phyloP scores from a whole-genome alignment of 1,140 invertebrate species.

The Papilio xuthus region DNA sequence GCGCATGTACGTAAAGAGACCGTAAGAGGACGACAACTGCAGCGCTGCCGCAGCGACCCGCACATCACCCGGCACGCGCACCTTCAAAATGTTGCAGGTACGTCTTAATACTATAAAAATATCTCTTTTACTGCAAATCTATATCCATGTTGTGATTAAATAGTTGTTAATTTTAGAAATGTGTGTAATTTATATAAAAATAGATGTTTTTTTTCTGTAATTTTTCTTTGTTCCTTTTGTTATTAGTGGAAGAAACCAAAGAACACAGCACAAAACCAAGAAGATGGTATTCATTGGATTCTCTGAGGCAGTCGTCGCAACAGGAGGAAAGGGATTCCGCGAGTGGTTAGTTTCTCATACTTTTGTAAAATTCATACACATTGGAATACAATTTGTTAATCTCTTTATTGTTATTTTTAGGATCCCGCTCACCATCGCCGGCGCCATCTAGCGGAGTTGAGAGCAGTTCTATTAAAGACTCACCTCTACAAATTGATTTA shows the following conservation, averaged over 20 bases:
- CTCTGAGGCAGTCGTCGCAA: slow-evolving; percentile 65
- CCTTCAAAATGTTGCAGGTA: slow-evolving; percentile 36
- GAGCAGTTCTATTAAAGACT: slow-evolving; percentile 94
- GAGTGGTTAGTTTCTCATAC: slow-evolving; percentile 63
- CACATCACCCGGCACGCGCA: slow-evolving; percentile 59
- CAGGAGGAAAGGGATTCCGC: slow-evolving; percentile 78
- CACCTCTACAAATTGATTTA: slow-evolving; percentile 94
- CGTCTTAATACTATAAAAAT: not conserved
- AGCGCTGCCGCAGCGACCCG: slow-evolving; percentile 74
- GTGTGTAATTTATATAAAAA: not conserved
- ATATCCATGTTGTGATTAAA: not conserved
- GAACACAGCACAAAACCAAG: slow-evolving; percentile 66
- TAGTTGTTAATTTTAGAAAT: not conserved
- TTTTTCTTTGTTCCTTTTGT: slow-evolving; percentile 41
- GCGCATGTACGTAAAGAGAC: slow-evolving; percentile 62
- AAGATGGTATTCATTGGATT: slow-evolving; percentile 78
- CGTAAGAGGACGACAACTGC: slow-evolving; percentile 60
- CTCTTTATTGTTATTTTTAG: slow-evolving; percentile 52
- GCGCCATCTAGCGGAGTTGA: slow-evolving; percentile 94
- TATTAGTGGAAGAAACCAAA: slow-evolving; percentile 70
- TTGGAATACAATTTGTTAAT: slow-evolving; percentile 1
- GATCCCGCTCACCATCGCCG: slow-evolving; percentile 91
- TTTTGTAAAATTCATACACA: slow-evolving; percentile 15
- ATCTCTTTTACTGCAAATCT: not conserved
- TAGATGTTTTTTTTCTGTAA: not conserved